Base-by-base conservation (phyloP, 2,888 invertebrate species). In the Polydesmus complanatus region DNA sequence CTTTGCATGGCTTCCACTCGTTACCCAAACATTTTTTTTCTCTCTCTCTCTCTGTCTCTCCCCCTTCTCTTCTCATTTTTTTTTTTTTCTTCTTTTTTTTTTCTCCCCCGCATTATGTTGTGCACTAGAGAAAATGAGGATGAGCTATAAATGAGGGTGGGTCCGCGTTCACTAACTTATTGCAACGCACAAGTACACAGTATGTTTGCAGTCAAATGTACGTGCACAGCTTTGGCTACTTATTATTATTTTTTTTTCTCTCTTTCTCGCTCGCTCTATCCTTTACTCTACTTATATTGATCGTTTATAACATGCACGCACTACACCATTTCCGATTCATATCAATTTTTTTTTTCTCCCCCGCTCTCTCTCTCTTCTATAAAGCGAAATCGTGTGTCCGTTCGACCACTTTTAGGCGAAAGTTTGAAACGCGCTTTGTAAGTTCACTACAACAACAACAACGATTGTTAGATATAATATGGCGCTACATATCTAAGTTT, bases 41-140 rank as follows among this genome's bases (percentile, higher is more conserved):
- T 68, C 67, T 64, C 67, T 65, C 67, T 65, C 64, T 66, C 68
- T 68, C 69, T 68, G 61, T 58, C 64, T 64, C 63, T 64, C n/a
- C n/a, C n/a, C n/a, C 58, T 25, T 57, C 48, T 11, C 47, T 47
- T 59, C 47, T 37, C 49, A 14, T 56, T 23, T 27, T 57, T 51
- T 23, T 58, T 25, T 57, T 48, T 11, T 49, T 47, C 61, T 50
- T 37, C 49, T 18, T 56, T 23, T 27, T 57, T 51, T 23, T 48
- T 47, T 63, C 47, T 56, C 50, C 55, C 47, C 62, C 52, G 50
- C 60, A 37, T 37, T 37, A 37, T 37, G 37, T 37, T 5, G 37
- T 8, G 37, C 14, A 37, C 8, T 37, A 37, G 37, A 37, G 5
- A 37, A 14, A 37, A 14, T 18, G 27, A 54, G 25, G 37, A 37